These are phyloP conservation scores for Smittia sp. DNA, from an alignment of 2,888 invertebrate genomes.

Conservation along the genomic window DNA sequence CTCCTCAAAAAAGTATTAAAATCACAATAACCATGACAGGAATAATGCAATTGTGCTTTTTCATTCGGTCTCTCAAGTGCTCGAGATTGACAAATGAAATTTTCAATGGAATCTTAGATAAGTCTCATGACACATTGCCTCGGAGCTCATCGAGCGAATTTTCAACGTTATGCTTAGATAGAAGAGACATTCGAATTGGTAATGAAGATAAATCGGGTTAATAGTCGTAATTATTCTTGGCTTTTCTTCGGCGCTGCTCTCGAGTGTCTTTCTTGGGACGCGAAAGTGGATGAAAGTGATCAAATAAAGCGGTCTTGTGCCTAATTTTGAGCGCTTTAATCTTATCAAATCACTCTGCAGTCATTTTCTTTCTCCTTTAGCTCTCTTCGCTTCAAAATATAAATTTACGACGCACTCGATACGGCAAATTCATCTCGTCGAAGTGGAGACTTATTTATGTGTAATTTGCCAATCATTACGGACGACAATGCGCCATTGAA, in stretches of 20 bases:
- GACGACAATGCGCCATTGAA: background rate
- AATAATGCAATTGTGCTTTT: background rate
- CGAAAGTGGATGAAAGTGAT: background rate
- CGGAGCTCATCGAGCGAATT: background rate
- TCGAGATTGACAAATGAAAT: background rate
- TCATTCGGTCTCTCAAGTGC: background rate
- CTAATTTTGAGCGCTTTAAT: background rate
- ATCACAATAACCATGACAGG: conserved; percentile 1
- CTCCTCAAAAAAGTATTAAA: conserved; percentile 6
- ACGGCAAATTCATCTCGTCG: background rate
- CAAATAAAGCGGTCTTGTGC: background rate
- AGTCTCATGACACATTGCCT: background rate
- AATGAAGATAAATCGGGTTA: conserved; percentile 40
- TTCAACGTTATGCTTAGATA: background rate
- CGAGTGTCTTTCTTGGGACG: background rate
- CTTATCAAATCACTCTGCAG: background rate
- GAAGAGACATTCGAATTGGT: conserved; percentile 22
- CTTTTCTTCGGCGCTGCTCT: background rate
- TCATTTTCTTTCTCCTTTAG: background rate
- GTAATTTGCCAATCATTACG: conserved; percentile 6
- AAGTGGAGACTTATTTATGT: background rate
- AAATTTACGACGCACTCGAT: no score
- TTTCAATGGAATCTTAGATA: conserved; percentile 1
- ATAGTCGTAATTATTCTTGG: conserved; percentile 34
- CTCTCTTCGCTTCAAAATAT: background rate